Evolutionary conservation across 37 sponge, comb jelly and placozoan species (phyloP), one percentile per base, ranked within the genome.

Genomic region (Halisarca cf. caerulea): DNA sequence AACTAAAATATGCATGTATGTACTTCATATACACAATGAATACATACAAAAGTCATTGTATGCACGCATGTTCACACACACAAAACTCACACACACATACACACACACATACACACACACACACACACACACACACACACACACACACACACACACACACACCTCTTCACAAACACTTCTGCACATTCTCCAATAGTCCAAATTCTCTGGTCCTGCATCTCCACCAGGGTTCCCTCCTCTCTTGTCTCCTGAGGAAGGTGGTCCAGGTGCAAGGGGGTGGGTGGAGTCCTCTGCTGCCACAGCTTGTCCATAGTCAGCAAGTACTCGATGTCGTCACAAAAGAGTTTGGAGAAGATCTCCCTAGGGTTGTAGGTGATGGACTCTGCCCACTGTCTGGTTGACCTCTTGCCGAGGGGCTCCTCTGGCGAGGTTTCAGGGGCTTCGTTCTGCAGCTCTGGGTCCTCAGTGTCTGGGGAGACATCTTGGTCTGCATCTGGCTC

Each of bases 401-500:
- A 98, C 42, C 90, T 77, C 37, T 87, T 53, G 30, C 20, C 57
- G 28, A 38, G 38, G 17, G 32, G 20, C 28, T 80, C 11, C 58
- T 80, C 58, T 28, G 33, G 5, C 9, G 18, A 21, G 2, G 72
- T 23, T 53, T 82, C 27, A 59, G 73, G 44, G 60, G 47, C 44
- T 40, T 60, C 58, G 23, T 25, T 58, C 18, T 87, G 85, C 32
- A 71, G 61, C 72, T 94, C 97, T 45, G 86, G 88, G 68, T 90
- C 90, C 25, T 87, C 93, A 41, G 93, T 94, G 45, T 98, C 99
- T 2, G 99, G 99, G 6, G 99, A 92, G 1, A 98, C 99, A 66
- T 98, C 99, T 57, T 95, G 87, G 78, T 98, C 99, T 28, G 93
- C 92, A 85, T 98, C 99, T 44, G 93, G 90, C 60, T 96, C 97